Evolutionary conservation across 2,888 invertebrate genomes (phyloP), one percentile per base, ranked within the genome.

Genomic region (Tenthredo amoena): DNA sequence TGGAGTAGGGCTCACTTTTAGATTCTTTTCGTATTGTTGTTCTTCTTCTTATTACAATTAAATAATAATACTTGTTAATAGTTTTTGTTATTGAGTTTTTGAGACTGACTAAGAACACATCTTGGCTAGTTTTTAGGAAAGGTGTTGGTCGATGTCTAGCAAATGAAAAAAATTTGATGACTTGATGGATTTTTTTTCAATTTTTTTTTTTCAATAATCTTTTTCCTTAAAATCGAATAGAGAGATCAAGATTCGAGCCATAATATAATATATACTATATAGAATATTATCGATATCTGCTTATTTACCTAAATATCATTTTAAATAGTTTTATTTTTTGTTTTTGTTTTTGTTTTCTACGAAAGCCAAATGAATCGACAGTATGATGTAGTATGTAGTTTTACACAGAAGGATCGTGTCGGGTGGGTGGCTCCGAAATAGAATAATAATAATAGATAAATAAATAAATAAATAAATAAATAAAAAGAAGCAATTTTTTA

Each of bases 41-140:
- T 62, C 0, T 58, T n/a, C 55, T 55, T 55, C 15, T 55, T 5
- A 71, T 71, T 37, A 71, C 37, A 6, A 71, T 71, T 68, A 58
- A 71, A 37, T 71, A 34, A n/a, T 15, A 71, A 26, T 71, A 71
- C 4, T 71, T 71, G 7, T 62, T 62, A 26, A 62, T 62, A 26
- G 7, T 62, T 26, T 62, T 26, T 26, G 26, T 26, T 62, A 62
- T 62, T 62, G 62, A 62, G 62, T 62, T 62, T 62, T 62, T 62
- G 62, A 62, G 62, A 62, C 62, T 62, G 62, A 62, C 62, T 62
- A 62, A 62, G 62, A 62, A 62, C 62, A 62, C 62, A 26, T 21
- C 62, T 55, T 55, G 55, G 55, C n/a, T 55, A 55, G 55, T 55
- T 55, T 55, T n/a, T 55, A n/a, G 55, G n/a, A 55, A 55, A 68